Conservation (phyloP, 2,888 invertebrate species). For the Notocelia uddmanniana region DNA sequence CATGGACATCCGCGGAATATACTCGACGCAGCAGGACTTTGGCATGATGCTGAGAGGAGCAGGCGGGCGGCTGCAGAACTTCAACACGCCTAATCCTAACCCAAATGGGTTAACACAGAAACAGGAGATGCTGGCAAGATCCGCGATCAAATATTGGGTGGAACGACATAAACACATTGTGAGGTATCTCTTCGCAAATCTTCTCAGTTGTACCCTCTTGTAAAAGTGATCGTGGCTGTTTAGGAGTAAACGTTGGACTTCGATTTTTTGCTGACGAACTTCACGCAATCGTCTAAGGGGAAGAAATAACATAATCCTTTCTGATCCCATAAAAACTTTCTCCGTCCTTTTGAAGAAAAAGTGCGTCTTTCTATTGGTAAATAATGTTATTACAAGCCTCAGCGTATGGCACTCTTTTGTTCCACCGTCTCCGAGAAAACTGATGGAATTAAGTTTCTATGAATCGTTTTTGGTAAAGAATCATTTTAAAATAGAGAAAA, state of each 20-base stretch:
- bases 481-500: background rate
- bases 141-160: constrained; percentile 96
- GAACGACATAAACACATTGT: constrained; percentile 95
- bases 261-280: no score
- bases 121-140: constrained; percentile 93
- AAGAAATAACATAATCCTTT: no score
- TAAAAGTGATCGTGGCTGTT: background rate
- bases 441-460: background rate
- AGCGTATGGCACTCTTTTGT: background rate
- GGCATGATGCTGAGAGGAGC: constrained; percentile 90
- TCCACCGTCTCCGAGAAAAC: background rate
- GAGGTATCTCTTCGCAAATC: constrained; percentile 83
- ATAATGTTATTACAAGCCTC: no score
- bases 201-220: no score
- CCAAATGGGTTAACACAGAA: constrained; percentile 93
- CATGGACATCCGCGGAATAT: constrained; percentile 90
- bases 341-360: no score
- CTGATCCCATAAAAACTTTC: no score
- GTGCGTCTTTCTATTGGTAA: no score
- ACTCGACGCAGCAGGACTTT: constrained; percentile 92
- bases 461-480: background rate
- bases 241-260: no score
- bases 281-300: no score
- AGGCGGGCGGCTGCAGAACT: constrained; percentile 88
- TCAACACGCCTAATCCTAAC: constrained; percentile 82